Conservation (phyloP, 2,888 invertebrate species). For the Disparrhopalites patrizii region DNA sequence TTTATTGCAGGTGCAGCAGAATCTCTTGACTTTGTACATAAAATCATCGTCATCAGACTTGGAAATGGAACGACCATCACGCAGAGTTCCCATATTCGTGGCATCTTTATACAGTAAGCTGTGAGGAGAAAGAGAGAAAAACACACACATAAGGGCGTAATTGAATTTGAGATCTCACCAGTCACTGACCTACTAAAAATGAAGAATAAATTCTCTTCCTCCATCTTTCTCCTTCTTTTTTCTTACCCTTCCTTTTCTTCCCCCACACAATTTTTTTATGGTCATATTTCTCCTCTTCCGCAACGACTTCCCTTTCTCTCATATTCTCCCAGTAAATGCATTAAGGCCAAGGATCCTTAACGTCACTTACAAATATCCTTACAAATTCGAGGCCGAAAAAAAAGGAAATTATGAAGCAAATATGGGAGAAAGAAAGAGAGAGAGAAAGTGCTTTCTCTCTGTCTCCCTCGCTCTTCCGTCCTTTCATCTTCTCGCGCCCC, state of each 20-base stretch:
- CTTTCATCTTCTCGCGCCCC: too few species aligned
- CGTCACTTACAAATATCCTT: background rate
- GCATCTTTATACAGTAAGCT: conserved; percentile 47
- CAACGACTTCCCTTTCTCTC: too few species aligned
- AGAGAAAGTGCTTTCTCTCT: too few species aligned
- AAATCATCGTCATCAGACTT: conserved; percentile 46
- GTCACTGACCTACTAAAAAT: background rate
- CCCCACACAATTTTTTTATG: too few species aligned
- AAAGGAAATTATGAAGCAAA: too few species aligned
- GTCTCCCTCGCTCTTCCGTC: too few species aligned
- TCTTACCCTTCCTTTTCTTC: background rate
- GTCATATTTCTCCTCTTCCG: too few species aligned
- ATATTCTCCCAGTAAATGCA: too few species aligned
- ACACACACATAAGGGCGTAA: background rate
- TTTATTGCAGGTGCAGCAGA: conserved; percentile 46
- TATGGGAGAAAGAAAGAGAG: too few species aligned
- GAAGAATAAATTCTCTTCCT: background rate
- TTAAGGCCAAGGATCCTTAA: background rate
- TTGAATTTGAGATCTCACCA: background rate
- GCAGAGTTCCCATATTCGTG: conserved; percentile 35
- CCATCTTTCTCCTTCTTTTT: background rate
- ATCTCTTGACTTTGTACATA: conserved; percentile 47
- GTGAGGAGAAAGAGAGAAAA: conserved; percentile 7
- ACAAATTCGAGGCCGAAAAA: too few species aligned
- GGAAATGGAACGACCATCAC: conserved; percentile 40